These are phyloP conservation scores for Pimephales promelas DNA, from an alignment of 2,113 vertebrate genomes.

Conservation along the genomic window DNA sequence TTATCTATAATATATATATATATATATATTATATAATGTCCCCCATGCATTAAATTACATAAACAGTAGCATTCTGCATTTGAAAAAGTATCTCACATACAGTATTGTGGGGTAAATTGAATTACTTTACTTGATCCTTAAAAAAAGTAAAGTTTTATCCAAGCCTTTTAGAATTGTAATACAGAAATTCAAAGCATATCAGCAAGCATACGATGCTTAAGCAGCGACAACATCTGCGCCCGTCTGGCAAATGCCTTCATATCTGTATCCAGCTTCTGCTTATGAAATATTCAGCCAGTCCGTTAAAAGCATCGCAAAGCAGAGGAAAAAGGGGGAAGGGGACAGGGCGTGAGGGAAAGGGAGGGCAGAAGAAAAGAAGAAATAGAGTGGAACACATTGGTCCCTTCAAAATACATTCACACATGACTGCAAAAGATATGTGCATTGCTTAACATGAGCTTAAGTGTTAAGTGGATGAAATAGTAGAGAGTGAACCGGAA, in stretches of 20 bases:
- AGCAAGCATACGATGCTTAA: conserved; percentile 10
- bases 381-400: conserved; percentile 18
- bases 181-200: not conserved
- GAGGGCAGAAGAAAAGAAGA: conserved; percentile 22
- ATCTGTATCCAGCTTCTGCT: conserved; percentile 53
- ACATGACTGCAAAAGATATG: not conserved
- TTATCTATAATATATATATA: too few relatives aligned
- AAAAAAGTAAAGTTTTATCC: not conserved
- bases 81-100: not conserved
- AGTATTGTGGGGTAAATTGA: too few relatives aligned
- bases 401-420: not conserved
- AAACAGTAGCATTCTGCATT: not conserved
- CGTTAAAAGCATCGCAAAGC: conserved; percentile 61
- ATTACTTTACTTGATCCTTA: not conserved
- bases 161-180: not conserved
- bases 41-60: not conserved
- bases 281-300: conserved; percentile 73
- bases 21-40: too few relatives aligned
- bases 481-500: not conserved
- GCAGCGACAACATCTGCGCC: not conserved
- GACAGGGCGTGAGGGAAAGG: not conserved
- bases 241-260: not conserved
- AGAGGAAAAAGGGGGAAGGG: conserved; percentile 4
- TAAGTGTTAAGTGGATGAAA: not conserved
- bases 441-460: conserved; percentile 24